Evolutionary conservation across 1,140 invertebrate species (phyloP).

Genomic region (Caerostris darwini): DNA sequence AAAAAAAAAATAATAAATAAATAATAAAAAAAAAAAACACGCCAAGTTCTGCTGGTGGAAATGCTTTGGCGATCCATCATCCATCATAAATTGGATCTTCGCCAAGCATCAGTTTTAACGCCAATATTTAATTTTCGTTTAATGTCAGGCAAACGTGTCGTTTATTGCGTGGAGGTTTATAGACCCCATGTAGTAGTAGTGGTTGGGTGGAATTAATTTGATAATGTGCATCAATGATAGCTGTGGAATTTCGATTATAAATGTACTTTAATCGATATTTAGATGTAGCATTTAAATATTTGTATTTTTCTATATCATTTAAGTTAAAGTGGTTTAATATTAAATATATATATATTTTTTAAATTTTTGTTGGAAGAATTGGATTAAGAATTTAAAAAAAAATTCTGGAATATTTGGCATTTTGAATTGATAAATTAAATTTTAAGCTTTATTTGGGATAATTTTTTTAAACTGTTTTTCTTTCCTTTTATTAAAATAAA

Average conservation of each 20-base stretch:
- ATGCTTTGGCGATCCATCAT: not conserved
- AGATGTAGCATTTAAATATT: too few relatives aligned
- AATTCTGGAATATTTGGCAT: too few relatives aligned
- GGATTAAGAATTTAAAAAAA: too few relatives aligned
- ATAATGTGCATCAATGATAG: not conserved
- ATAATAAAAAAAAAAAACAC: not conserved
- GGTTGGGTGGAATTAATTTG: not conserved
- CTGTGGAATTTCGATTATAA: not conserved
- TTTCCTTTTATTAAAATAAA: too few relatives aligned
- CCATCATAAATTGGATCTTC: constrained; percentile 34
- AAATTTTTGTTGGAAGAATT: too few relatives aligned
- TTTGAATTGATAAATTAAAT: too few relatives aligned
- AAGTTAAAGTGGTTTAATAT: too few relatives aligned
- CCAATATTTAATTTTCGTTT: constrained; percentile 40
- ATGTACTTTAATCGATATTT: not conserved
- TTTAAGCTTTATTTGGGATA: too few relatives aligned
- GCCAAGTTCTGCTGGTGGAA: not conserved
- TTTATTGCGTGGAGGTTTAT: constrained; percentile 3
- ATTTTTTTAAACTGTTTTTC: too few relatives aligned
- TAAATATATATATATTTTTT: too few relatives aligned
- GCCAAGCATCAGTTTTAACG: constrained; percentile 35
- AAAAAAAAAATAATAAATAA: too few relatives aligned
- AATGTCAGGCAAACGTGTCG: not conserved
- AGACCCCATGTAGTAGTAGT: not conserved
- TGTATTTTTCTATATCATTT: too few relatives aligned